Percentiles rank a stretch among this genome's conserved stretches.
phyloP scores from a whole-genome alignment of 2,797 vertebrate genomes.

The Rhinichthys osculus region DNA sequence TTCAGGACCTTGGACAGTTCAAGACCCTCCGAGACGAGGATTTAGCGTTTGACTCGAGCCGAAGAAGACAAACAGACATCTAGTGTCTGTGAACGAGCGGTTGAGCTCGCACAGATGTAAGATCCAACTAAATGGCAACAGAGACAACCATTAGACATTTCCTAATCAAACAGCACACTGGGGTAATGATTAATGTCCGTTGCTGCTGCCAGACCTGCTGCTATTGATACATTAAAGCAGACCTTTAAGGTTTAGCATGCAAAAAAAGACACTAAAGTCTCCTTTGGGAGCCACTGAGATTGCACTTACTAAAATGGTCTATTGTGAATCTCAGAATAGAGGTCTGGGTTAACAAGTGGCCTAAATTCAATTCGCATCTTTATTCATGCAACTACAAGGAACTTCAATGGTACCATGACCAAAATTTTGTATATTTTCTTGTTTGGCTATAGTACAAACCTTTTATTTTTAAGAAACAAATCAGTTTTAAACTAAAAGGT shows the following conservation, averaged over 20 bases:
- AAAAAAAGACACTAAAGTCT: slow-evolving; percentile 8
- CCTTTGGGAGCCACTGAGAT: slow-evolving; percentile 32
- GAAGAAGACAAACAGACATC: slow-evolving; percentile 55
- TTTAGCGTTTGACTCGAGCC: slow-evolving; percentile 12
- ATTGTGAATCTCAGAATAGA: slow-evolving; percentile 26
- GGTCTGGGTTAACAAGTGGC: slow-evolving; percentile 18
- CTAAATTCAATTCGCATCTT: slow-evolving; percentile 9
- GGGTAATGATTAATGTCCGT: slow-evolving; percentile 14
- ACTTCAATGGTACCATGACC: neutral
- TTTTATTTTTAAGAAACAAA: neutral
- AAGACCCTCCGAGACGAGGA: slow-evolving; percentile 68
- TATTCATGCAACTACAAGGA: neutral
- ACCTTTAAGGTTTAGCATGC: slow-evolving; percentile 20
- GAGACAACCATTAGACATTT: neutral
- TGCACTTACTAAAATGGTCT: slow-evolving; percentile 44
- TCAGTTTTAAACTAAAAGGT: neutral
- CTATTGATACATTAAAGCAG: slow-evolving; percentile 18
- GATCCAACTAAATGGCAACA: neutral
- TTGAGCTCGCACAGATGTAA: neutral
- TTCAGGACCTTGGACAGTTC: slow-evolving; percentile 58
- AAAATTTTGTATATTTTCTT: neutral
- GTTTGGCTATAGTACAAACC: neutral
- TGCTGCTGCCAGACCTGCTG: neutral
- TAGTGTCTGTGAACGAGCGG: slow-evolving; percentile 22
- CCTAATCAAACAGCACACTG: slow-evolving; percentile 16